phyloP scores from a whole-genome alignment of 1,140 invertebrate genomes.

The Venustaconcha ellipsiformis region DNA sequence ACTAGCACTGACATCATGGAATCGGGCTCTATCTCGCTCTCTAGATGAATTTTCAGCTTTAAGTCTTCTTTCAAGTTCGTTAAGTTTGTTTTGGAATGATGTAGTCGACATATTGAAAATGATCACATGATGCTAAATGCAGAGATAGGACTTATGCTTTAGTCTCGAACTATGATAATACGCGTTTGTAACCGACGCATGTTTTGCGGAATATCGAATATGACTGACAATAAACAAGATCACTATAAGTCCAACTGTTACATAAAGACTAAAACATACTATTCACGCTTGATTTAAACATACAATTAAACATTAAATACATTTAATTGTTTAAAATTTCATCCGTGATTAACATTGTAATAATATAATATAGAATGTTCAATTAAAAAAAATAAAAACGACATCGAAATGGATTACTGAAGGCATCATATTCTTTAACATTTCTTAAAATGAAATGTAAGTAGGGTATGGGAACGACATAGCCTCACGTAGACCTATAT shows the following conservation, averaged over 20 bases:
- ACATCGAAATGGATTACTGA: no score
- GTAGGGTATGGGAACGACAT: neutral
- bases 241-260: neutral
- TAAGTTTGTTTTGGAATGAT: constrained; percentile 71
- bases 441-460: no score
- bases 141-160: neutral
- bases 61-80: constrained; percentile 76
- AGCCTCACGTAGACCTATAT: neutral
- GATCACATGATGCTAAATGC: constrained; percentile 51
- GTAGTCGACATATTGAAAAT: constrained; percentile 57
- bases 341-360: no score
- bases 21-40: constrained; percentile 44
- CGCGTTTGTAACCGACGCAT: neutral
- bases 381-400: no score
- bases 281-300: neutral
- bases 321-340: no score
- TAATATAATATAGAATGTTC: no score
- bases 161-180: no score
- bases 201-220: neutral
- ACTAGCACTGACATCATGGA: constrained; percentile 24
- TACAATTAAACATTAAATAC: no score
- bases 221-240: neutral
- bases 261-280: neutral
- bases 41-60: constrained; percentile 77
- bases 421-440: no score